Conservation (phyloP, 2,797 vertebrate species). For the Dicrostonyx torquatus region DNA sequence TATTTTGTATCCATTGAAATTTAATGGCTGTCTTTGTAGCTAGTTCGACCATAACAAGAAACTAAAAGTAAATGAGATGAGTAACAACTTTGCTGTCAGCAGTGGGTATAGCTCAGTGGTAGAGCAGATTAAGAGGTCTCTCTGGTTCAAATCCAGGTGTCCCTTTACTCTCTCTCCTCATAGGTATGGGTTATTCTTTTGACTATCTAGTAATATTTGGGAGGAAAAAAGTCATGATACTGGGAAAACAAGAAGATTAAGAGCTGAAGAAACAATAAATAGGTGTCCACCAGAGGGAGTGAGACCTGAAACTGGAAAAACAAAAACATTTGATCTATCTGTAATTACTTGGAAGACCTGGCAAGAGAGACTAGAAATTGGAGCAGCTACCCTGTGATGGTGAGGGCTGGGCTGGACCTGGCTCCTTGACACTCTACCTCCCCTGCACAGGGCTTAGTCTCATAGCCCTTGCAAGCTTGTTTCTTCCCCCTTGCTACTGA, state of each 20-base stretch:
- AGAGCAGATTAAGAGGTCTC: slow-evolving; percentile 83
- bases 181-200: not conserved
- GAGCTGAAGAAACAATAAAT: not conserved
- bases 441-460: not conserved
- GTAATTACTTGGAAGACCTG: not conserved
- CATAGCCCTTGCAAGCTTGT: too few relatives aligned
- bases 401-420: not conserved
- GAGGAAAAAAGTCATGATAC: not conserved
- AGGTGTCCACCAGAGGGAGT: slow-evolving; percentile 50
- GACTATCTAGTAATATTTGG: not conserved
- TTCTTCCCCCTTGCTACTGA: not conserved
- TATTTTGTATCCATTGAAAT: slow-evolving; percentile 6
- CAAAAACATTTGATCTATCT: not conserved
- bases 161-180: not conserved
- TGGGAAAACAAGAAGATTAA: not conserved
- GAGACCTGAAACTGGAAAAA: not conserved
- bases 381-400: not conserved
- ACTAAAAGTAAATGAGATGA: not conserved
- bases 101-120: slow-evolving; percentile 78
- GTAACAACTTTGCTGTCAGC: rapidly evolving
- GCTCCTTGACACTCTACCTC: not conserved
- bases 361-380: not conserved
- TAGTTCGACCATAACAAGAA: not conserved
- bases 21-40: not conserved
- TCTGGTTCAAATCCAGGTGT: slow-evolving; percentile 43